Conservation (phyloP, 2,888 invertebrate genomes). For the Tipula unca region DNA sequence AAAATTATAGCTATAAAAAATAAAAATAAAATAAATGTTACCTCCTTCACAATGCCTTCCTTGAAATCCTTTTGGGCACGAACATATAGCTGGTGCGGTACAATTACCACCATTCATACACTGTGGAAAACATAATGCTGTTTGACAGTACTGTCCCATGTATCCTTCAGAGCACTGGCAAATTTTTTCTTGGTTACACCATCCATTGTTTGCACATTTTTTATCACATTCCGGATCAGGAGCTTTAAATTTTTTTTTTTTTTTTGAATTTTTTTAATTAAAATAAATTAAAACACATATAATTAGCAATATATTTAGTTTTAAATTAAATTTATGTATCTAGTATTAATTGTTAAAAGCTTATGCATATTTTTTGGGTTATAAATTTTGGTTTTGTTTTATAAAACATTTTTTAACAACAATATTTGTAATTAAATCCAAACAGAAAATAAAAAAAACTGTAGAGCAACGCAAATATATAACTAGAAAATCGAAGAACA, state of each 20-base stretch:
- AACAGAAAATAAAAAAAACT: not conserved
- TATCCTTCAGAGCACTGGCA: conserved; percentile 86
- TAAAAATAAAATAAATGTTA: conserved; percentile 35
- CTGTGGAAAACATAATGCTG: conserved; percentile 83
- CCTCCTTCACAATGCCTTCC: conserved; percentile 87
- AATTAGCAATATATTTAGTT: not conserved
- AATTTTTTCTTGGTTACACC: conserved; percentile 74
- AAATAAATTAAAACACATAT: not conserved
- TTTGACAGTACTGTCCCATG: conserved; percentile 82
- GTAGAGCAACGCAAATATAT: not conserved
- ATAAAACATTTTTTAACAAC: not conserved
- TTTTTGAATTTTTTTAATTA: not conserved
- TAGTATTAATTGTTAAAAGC: not conserved
- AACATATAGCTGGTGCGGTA: conserved; percentile 80
- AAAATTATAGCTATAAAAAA: not conserved
- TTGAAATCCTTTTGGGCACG: conserved; percentile 83
- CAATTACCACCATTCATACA: conserved; percentile 91
- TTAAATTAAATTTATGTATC: not conserved
- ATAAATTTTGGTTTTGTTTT: not conserved
- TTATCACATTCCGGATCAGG: conserved; percentile 85
- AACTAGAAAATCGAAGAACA: not conserved
- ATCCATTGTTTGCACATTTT: conserved; percentile 77
- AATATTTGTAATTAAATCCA: not conserved
- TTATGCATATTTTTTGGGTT: not conserved
- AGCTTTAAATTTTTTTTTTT: conserved; percentile 47